Percentiles rank a stretch among this genome's conserved stretches.
Conservation (phyloP, 2,888 invertebrate species). For the Charanyca ferruginea region DNA sequence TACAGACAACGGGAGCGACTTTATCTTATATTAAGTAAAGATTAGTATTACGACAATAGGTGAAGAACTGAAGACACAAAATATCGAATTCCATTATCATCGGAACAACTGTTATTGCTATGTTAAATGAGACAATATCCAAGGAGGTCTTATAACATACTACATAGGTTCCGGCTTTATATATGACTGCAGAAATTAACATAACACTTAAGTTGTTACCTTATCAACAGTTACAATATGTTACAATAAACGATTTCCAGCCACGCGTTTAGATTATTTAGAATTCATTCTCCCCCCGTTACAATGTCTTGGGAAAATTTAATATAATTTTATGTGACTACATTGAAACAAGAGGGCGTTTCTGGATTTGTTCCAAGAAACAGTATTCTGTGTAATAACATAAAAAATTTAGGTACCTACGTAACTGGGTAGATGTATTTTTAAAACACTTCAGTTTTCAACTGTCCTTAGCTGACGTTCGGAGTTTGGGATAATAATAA, state of each 20-base stretch:
- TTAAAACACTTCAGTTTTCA: slow-evolving; percentile 18
- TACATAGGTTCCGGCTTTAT: not conserved
- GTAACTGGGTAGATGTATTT: slow-evolving; percentile 35
- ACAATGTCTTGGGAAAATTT: slow-evolving; percentile 48
- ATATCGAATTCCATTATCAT: not conserved
- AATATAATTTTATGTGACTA: slow-evolving; percentile 58
- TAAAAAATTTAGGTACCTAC: slow-evolving; percentile 21
- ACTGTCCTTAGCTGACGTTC: slow-evolving; percentile 44
- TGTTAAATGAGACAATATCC: not conserved
- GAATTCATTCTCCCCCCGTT: slow-evolving; percentile 52
- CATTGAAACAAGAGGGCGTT: slow-evolving; percentile 59
- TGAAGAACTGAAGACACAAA: slow-evolving; percentile 1
- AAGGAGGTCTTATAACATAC: not conserved
- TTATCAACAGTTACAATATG: slow-evolving; percentile 19
- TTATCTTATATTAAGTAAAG: too few species aligned
- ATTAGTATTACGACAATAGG: slow-evolving; percentile 23
- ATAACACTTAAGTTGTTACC: slow-evolving; percentile 2
- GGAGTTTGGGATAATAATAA: slow-evolving; percentile 32
- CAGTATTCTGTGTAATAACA: slow-evolving; percentile 43
- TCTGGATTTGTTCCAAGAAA: slow-evolving; percentile 63
- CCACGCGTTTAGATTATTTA: slow-evolving; percentile 47
- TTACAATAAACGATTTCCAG: slow-evolving; percentile 32
- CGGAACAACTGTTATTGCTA: not conserved
- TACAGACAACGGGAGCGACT: too few species aligned
- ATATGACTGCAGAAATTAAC: slow-evolving; percentile 22